phyloP scores from a whole-genome alignment of 2,888 invertebrate genomes.

The Drosophila quinaria region DNA sequence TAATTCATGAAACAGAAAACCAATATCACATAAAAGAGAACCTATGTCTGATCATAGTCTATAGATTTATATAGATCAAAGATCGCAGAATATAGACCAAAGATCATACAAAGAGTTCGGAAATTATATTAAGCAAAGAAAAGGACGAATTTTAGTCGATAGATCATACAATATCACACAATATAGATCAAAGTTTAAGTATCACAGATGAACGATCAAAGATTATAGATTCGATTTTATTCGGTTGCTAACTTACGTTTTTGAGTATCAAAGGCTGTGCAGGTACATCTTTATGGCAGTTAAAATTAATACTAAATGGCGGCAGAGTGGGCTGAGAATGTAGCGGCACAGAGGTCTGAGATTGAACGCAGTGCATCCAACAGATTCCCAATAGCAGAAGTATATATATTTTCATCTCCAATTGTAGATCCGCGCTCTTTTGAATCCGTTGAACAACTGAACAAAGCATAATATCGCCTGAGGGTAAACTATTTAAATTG shows the following conservation, averaged over 20 bases:
- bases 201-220: not conserved
- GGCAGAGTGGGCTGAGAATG: not conserved
- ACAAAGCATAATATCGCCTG: not conserved
- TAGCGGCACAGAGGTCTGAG: not conserved
- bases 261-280: not conserved
- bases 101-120: not conserved
- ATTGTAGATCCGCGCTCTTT: conserved; percentile 4
- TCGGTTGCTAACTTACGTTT: not conserved
- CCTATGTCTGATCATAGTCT: not conserved
- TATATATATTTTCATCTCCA: not conserved
- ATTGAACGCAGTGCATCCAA: not conserved
- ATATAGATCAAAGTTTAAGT: not conserved
- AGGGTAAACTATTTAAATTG: conserved; percentile 2
- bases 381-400: conserved; percentile 4
- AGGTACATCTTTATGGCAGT: conserved; percentile 3
- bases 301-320: not conserved
- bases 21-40: not conserved
- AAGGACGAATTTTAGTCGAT: not conserved
- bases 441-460: conserved; percentile 9
- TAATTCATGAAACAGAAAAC: no score
- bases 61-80: not conserved
- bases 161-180: no score
- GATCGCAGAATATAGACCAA: not conserved
- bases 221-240: not conserved
- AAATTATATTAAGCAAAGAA: no score